Conservation (phyloP, 2,888 invertebrate genomes). For the Rhingia campestris region DNA sequence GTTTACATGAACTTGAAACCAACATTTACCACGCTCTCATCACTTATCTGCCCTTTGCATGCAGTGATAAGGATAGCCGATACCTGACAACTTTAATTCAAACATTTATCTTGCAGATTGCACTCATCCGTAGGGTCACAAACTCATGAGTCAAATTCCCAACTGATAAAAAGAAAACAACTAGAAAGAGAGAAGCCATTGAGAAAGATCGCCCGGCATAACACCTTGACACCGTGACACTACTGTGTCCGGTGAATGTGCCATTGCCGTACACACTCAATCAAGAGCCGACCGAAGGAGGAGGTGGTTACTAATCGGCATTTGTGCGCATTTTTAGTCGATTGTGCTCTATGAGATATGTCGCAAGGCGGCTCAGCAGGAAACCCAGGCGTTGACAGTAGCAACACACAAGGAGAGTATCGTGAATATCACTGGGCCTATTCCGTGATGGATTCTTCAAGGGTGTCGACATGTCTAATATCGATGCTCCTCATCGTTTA, state of each 20-base stretch:
- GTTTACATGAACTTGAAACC: too few relatives aligned
- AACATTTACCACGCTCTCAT: too few relatives aligned
- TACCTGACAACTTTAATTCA: conserved; percentile 13
- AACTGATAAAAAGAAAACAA: background rate
- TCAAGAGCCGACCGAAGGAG: conserved; percentile 1
- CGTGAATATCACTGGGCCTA: conserved; percentile 93
- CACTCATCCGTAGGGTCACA: conserved; percentile 4
- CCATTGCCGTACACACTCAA: conserved; percentile 20
- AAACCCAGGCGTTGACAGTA: conserved; percentile 76
- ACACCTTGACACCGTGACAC: conserved; percentile 66
- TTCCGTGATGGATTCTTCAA: conserved; percentile 98
- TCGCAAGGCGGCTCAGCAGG: conserved; percentile 75
- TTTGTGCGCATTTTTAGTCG: conserved; percentile 50
- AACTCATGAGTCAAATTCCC: conserved; percentile 19
- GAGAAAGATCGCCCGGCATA: conserved; percentile 21
- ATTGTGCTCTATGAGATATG: conserved; percentile 71
- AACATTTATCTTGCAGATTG: conserved; percentile 22
- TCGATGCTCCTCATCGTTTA: conserved; percentile 98
- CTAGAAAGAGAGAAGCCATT: conserved; percentile 5
- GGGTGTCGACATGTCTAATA: conserved; percentile 98
- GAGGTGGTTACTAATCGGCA: conserved; percentile 38
- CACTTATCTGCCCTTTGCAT: too few relatives aligned
- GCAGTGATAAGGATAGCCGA: too few relatives aligned
- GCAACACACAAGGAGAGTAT: conserved; percentile 80
- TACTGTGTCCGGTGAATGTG: conserved; percentile 68